These are phyloP conservation scores for Bilobella aurantiaca DNA, from an alignment of 1,140 invertebrate species.

Conservation along the genomic window DNA sequence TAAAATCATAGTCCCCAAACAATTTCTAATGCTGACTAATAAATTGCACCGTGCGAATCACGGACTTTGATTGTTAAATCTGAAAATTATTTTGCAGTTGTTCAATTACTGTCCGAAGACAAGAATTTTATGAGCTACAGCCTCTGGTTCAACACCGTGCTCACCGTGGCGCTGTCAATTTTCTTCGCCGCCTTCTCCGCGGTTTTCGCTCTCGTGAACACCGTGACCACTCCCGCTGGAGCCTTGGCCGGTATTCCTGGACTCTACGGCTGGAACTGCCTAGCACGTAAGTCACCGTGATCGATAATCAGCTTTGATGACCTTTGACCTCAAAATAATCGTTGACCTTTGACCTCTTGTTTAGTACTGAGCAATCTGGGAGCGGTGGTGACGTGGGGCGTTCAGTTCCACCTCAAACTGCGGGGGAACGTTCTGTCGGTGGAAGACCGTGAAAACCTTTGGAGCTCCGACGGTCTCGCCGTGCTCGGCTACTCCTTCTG, in stretches of 20 bases:
- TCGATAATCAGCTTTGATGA: background rate
- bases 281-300: constrained; percentile 59
- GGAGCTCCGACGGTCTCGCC: constrained; percentile 58
- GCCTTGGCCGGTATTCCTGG: constrained; percentile 63
- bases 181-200: constrained; percentile 56
- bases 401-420: constrained; percentile 61
- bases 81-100: constrained; percentile 43
- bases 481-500: constrained; percentile 68
- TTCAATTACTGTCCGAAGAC: constrained; percentile 51
- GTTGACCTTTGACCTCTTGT: too few relatives aligned
- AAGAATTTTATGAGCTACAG: constrained; percentile 56
- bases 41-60: too few relatives aligned
- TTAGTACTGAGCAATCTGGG: constrained; percentile 60
- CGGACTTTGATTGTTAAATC: background rate
- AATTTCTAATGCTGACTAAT: background rate
- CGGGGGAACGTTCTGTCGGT: constrained; percentile 63
- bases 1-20: background rate
- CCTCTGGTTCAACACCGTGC: constrained; percentile 59
- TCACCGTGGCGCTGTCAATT: constrained; percentile 52
- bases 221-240: constrained; percentile 56
- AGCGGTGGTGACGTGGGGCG: constrained; percentile 60
- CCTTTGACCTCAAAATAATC: too few relatives aligned
- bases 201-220: constrained; percentile 66
- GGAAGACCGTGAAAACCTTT: constrained; percentile 60
- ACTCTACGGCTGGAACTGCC: constrained; percentile 63